Conservation (phyloP, 92 coral and sea anemone genomes). For the Actinernus sp. region DNA sequence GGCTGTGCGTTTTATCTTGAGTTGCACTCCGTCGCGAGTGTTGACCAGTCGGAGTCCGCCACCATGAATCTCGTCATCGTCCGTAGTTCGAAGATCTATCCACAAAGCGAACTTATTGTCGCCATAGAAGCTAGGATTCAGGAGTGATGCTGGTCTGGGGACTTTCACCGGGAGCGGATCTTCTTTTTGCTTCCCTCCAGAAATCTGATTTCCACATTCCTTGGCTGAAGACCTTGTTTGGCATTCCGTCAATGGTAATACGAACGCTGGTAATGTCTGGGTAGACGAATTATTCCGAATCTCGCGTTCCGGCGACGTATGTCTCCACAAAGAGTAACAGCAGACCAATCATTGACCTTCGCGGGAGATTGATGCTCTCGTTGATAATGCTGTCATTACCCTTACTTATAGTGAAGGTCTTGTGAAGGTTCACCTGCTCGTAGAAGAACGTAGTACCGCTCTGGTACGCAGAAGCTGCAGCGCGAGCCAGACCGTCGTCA, state of each 20-base stretch:
- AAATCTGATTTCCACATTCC: constrained; percentile 2
- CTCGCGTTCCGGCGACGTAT: constrained; percentile 2
- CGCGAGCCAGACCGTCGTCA: constrained; percentile 3
- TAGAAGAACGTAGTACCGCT: constrained; percentile 12
- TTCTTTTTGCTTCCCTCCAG: constrained; percentile 15
- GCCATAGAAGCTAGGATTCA: constrained; percentile 13
- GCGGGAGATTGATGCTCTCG: constrained; percentile 12
- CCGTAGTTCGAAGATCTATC: constrained; percentile 20
- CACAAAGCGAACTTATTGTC: constrained; percentile 13
- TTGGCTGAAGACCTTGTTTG: constrained; percentile 36
- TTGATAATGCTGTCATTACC: constrained; percentile 15
- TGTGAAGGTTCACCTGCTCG: constrained; percentile 21
- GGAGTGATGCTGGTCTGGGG: neutral
- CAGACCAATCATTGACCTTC: constrained; percentile 13
- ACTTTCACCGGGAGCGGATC: neutral
- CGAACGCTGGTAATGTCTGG: constrained; percentile 23
- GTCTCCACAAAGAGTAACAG: constrained; percentile 25
- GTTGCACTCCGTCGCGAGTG: constrained; percentile 31
- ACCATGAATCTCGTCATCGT: constrained; percentile 23
- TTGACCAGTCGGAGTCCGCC: constrained; percentile 29
- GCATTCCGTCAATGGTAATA: constrained; percentile 19
- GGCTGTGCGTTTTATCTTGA: constrained; percentile 22
- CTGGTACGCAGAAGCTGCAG: constrained; percentile 3
- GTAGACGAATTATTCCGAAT: constrained; percentile 18
- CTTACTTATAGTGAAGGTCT: constrained; percentile 9